Base-by-base conservation (phyloP, 2,113 vertebrate species). In the Brachyhypopomus occidentalis region DNA sequence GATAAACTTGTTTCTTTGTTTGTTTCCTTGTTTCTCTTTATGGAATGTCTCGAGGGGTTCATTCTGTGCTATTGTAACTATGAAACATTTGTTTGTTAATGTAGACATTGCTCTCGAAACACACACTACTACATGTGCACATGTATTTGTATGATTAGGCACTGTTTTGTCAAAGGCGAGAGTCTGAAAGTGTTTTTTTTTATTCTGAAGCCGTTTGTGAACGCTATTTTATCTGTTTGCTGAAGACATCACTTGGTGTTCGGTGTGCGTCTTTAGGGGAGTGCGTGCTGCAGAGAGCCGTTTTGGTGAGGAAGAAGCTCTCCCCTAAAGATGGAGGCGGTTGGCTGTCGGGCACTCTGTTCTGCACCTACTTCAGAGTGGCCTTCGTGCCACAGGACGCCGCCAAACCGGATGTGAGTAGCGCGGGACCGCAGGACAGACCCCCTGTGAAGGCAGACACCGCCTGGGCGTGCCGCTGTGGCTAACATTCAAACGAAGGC, bases 301-400 rank as follows among this genome's bases (percentile, higher is more conserved):
- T 92, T 0, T 89, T 93, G 89, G 93, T 94, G 84, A 89, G 93
- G 86, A 94, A 94, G 91, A 94, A 94, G 88, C 73, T 93, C 70
- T 90, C 88, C 0, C 88, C 91, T 72, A 89, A 89, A 77, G 93
- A 93, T 80, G 93, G 93, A 22, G 84, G 92, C 30, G 92, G 93
- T 3, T 93, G 92, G 93, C 75, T 97, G 25, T 90, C 92, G 0
- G 96, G 96, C 64, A 95, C 94, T 0, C 90, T 97, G 79, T 95
- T 95, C 84, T 97, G 95, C 66, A 97, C 96, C 58, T 95, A 94
- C 84, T 93, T 95, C 88, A 92, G 96, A 34, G 94, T 97, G 62
- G 94, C 93, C 30, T 97, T 97, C 14, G 89, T 95, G 14, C 94
- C 95, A 4, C 92, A 94, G 79, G 91, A 93, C 84, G 84, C 90